Evolutionary conservation across 1,140 invertebrate genomes (phyloP), one percentile per base, ranked within the genome.

Genomic region (Drosophila parvula): DNA sequence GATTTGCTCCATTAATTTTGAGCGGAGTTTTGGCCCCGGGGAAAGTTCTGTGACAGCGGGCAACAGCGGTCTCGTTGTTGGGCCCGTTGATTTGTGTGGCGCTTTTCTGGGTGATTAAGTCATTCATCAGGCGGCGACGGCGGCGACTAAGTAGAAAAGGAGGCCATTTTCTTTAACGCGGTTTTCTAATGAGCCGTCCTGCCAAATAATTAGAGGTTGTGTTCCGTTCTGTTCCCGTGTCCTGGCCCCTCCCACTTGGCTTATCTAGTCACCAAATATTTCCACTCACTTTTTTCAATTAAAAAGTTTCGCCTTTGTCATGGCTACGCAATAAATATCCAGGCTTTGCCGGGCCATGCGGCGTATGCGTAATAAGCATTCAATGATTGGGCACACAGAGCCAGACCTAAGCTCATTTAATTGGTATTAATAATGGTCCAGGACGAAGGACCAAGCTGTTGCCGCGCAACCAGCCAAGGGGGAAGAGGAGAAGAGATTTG

Each of bases 91-190:
- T 86, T 86, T 86, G 79, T 86, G 68, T 79, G 79, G 51, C 65
- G 80, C 80, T 86, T 86, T 86, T 88, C 83, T 88, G 84, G 83
- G 59, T 86, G 83, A 86, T 86, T 86, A 86, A 82, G 79, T 89
- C 84, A 89, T 86, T 71, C 84, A 79, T 86, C 84, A 86, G 76
- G 28, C 65, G 73, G 50, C 71, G 22, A 27, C 36, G 30, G n/a
- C n/a, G 14, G 48, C 44, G 40, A 18, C 28, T 51, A 38, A 74
- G 28, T 28, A 27, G 38, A n/a, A 61, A 64, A 75, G 44, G 53
- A 44, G 27, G 16, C 45, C 18, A 51, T 47, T 63, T 57, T 59
- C 45, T 11, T 55, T 56, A 14, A 38, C 36, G 57, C 43, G 71
- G 40, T 43, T 36, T 79, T 67, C 65, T 82, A 88, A 86, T 86